Conservation (phyloP, 2,888 invertebrate species). For the Craniophora ligustri region DNA sequence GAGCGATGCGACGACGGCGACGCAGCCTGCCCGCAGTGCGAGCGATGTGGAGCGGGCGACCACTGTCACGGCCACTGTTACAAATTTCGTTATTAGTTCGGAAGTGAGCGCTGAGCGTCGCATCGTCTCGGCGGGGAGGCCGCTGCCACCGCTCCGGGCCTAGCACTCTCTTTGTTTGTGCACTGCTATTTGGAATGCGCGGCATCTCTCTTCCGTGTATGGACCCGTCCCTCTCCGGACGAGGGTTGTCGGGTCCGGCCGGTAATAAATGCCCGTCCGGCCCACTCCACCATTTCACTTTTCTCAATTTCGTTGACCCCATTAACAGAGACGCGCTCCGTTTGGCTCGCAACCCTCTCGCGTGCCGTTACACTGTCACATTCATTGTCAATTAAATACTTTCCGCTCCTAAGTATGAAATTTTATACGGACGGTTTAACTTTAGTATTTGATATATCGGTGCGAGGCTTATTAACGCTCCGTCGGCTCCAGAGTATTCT, state of each 20-base stretch:
- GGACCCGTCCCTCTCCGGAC: constrained; percentile 55
- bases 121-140: constrained; percentile 21
- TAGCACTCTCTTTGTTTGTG: constrained; percentile 57
- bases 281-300: constrained; percentile 78
- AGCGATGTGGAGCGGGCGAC: constrained; percentile 42
- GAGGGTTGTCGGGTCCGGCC: constrained; percentile 63
- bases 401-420: constrained; percentile 64
- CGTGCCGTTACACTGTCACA: constrained; percentile 73
- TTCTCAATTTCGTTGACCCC: constrained; percentile 85
- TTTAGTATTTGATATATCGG: constrained; percentile 62
- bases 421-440: constrained; percentile 64
- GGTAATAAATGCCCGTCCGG: constrained; percentile 74
- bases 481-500: constrained; percentile 47
- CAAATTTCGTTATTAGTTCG: constrained; percentile 74
- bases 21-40: constrained; percentile 18
- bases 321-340: constrained; percentile 78
- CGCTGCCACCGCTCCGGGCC: constrained; percentile 41
- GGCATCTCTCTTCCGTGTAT: constrained; percentile 50
- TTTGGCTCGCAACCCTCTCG: constrained; percentile 74
- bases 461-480: constrained; percentile 61
- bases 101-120: constrained; percentile 43
- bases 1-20: constrained; percentile 41
- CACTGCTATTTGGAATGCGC: constrained; percentile 58
- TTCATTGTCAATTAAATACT: constrained; percentile 80
- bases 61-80: constrained; percentile 62